Conservation (phyloP, 2,888 invertebrate genomes). For the Eristalis pertinax region DNA sequence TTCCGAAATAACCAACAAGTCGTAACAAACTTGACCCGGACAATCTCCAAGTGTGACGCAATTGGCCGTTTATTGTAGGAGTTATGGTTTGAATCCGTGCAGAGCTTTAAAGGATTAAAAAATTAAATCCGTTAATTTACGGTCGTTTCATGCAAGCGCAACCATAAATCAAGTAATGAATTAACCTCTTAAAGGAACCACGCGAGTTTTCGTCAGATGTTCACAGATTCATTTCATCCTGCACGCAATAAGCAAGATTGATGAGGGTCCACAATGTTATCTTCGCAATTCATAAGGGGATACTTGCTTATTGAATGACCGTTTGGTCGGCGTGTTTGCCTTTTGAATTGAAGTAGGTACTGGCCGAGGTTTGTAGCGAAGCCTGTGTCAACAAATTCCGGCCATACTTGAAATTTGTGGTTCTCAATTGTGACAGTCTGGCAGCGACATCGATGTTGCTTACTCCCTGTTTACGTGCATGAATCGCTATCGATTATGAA, state of each 20-base stretch:
- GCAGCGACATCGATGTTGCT: background rate
- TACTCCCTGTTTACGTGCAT: background rate
- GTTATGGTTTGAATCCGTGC: background rate
- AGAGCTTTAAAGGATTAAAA: background rate
- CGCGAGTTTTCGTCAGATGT: background rate
- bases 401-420: background rate
- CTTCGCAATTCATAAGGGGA: background rate
- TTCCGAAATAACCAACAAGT: too few species aligned
- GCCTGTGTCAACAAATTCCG: background rate
- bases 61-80: too few species aligned
- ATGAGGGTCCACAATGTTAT: background rate
- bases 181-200: background rate
- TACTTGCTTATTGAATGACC: background rate
- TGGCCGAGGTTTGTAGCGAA: background rate
- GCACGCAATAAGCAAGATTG: background rate
- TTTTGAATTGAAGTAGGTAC: background rate
- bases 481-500: background rate
- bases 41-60: too few species aligned
- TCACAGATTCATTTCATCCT: background rate
- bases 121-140: background rate
- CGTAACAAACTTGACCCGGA: too few species aligned
- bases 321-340: background rate
- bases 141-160: background rate
- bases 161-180: background rate
- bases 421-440: background rate